Percentiles rank a stretch among this genome's conserved stretches.
Conservation (phyloP, 2,113 vertebrate genomes). For the Cyanoderma ruficeps region DNA sequence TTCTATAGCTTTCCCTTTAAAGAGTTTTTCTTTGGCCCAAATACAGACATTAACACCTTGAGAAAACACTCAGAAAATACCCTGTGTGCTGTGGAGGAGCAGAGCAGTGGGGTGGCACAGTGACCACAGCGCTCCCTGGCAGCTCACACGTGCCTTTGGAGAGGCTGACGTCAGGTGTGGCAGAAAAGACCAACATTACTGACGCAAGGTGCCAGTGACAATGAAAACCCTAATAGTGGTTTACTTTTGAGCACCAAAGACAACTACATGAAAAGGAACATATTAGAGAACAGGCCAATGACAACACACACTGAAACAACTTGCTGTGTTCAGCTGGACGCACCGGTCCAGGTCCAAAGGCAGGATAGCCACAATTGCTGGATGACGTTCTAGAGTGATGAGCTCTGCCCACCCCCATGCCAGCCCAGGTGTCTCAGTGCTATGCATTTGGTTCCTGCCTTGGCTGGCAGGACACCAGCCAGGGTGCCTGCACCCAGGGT, state of each 20-base stretch:
- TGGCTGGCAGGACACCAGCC: not conserved
- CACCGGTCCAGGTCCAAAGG: not conserved
- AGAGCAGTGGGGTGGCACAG: not conserved
- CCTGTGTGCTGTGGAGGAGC: not conserved
- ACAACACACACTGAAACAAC: not conserved
- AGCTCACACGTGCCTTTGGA: not conserved
- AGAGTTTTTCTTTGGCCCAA: not conserved
- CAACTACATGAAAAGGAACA: not conserved
- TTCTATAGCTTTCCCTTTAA: not conserved
- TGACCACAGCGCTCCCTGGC: not conserved
- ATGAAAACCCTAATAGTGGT: not conserved
- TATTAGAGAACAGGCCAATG: not conserved
- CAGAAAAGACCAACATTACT: not conserved
- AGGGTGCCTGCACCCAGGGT: not conserved
- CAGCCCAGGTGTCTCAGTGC: not conserved
- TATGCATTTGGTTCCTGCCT: fast-evolving
- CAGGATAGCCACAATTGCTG: not conserved
- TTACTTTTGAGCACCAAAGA: not conserved
- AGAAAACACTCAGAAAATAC: not conserved
- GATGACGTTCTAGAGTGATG: not conserved
- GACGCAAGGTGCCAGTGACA: not conserved
- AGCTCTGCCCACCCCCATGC: not conserved
- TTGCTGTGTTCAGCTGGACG: not conserved
- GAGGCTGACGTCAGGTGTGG: not conserved
- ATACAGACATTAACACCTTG: not conserved